A percentile compares a stretch with the other conserved stretches of the same genome.
Conservation (phyloP, 2,888 invertebrate genomes). For the Nemurella pictetii region DNA sequence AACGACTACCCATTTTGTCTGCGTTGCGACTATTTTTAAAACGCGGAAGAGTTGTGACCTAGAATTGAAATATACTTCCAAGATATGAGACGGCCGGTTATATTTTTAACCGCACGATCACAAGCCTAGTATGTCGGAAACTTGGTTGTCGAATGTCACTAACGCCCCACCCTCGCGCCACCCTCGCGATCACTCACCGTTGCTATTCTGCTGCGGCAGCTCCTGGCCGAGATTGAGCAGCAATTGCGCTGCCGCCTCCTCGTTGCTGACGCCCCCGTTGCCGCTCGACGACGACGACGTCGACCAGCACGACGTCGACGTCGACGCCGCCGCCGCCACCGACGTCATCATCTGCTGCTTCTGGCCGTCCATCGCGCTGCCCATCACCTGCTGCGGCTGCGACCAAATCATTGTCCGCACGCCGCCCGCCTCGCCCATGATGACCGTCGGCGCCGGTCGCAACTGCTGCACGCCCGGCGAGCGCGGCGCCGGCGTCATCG, state of each 20-base stretch:
- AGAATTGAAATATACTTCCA: not conserved
- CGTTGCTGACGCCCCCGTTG: slow-evolving; percentile 50
- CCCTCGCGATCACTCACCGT: slow-evolving; percentile 22
- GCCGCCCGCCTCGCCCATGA: slow-evolving; percentile 92
- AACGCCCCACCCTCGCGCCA: too few relatives aligned
- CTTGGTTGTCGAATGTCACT: too few relatives aligned
- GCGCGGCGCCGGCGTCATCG: slow-evolving; percentile 66
- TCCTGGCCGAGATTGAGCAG: slow-evolving; percentile 76
- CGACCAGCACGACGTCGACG: slow-evolving; percentile 63
- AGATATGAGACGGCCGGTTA: not conserved
- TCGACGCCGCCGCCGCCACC: slow-evolving; percentile 44
- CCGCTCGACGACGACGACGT: slow-evolving; percentile 57
- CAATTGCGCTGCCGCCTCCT: slow-evolving; percentile 67
- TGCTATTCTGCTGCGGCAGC: slow-evolving; percentile 44
- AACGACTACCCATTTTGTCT: not conserved
- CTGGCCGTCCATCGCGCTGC: slow-evolving; percentile 50
- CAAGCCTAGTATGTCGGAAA: too few relatives aligned
- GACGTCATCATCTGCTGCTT: slow-evolving; percentile 46
- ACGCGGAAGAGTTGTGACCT: not conserved
- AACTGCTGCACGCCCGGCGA: slow-evolving; percentile 58
- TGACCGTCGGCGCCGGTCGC: slow-evolving; percentile 78
- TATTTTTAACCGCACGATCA: not conserved
- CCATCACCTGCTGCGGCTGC: slow-evolving; percentile 54
- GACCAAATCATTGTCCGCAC: slow-evolving; percentile 75
- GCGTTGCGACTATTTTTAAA: not conserved